A percentile compares a stretch with the other conserved stretches of the same genome.
These are phyloP conservation scores for Rhorus exstirpatorius DNA, from an alignment of 2,888 invertebrate species.

Conservation along the genomic window DNA sequence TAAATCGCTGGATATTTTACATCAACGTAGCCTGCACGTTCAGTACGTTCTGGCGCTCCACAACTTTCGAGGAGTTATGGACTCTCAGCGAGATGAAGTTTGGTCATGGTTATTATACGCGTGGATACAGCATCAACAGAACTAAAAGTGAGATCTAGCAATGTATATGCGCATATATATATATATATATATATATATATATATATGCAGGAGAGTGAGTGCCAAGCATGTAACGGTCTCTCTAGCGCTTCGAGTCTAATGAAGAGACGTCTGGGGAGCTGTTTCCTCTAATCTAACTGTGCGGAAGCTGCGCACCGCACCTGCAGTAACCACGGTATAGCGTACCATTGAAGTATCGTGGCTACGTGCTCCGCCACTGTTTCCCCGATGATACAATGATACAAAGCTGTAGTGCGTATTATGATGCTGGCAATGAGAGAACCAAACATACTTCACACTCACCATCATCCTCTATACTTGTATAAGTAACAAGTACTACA, in stretches of 20 bases:
- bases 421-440: constrained; percentile 44
- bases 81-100: constrained; percentile 56
- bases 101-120: constrained; percentile 59
- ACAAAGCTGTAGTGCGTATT: constrained; percentile 61
- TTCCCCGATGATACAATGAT: constrained; percentile 69
- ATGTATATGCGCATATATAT: neutral
- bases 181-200: neutral
- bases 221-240: constrained; percentile 77
- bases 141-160: constrained; percentile 11
- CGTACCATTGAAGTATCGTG: constrained; percentile 69
- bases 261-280: constrained; percentile 84
- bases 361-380: constrained; percentile 69
- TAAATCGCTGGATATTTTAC: constrained; percentile 25
- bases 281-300: constrained; percentile 83
- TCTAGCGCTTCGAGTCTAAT: constrained; percentile 78
- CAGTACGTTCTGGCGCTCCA: neutral
- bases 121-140: constrained; percentile 69
- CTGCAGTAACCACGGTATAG: constrained; percentile 58
- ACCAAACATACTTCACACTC: constrained; percentile 41
- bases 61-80: constrained; percentile 36
- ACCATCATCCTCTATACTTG: constrained; percentile 11
- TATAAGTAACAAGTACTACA: constrained; percentile 44
- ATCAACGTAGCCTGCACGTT: neutral
- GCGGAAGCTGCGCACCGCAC: constrained; percentile 73
- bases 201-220: constrained; percentile 24